phyloP scores from a whole-genome alignment of 1,140 invertebrate genomes.

The Cyclina sinensis region DNA sequence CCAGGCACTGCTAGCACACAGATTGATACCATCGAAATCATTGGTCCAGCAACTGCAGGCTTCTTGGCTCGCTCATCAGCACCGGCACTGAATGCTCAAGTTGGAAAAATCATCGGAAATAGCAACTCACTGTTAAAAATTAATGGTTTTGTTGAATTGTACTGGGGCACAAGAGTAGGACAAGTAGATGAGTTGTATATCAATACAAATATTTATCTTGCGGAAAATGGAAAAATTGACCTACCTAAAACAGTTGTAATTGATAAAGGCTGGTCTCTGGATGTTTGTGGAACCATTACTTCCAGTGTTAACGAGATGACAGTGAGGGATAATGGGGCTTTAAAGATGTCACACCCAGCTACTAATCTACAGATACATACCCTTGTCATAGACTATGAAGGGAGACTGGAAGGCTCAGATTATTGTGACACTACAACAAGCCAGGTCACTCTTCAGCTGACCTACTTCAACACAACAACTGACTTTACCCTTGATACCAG shows the following conservation, averaged over 20 bases:
- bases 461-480: conserved; percentile 67
- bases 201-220: conserved; percentile 68
- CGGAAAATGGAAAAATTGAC: conserved; percentile 69
- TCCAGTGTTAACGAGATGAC: conserved; percentile 63
- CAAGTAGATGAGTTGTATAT: conserved; percentile 42
- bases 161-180: conserved; percentile 57
- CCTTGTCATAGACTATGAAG: conserved; percentile 69
- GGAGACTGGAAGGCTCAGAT: conserved; percentile 65
- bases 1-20: conserved; percentile 33
- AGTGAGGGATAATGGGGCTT: conserved; percentile 65
- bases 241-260: conserved; percentile 73
- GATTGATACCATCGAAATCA: conserved; percentile 66
- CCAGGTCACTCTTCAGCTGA: conserved; percentile 64
- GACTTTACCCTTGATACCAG: conserved; percentile 37
- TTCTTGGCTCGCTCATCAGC: conserved; percentile 45
- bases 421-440: conserved; percentile 61
- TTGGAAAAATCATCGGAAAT: conserved; percentile 64
- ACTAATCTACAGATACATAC: conserved; percentile 61
- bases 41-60: conserved; percentile 54
- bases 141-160: conserved; percentile 66
- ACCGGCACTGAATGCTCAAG: conserved; percentile 51
- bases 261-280: conserved; percentile 68
- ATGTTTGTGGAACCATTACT: conserved; percentile 75
- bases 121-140: conserved; percentile 57
- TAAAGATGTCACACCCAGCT: conserved; percentile 72